Percentiles rank a stretch among this genome's conserved stretches.
Conservation (phyloP, 2,888 invertebrate species). For the Patella ulyssiponensis region DNA sequence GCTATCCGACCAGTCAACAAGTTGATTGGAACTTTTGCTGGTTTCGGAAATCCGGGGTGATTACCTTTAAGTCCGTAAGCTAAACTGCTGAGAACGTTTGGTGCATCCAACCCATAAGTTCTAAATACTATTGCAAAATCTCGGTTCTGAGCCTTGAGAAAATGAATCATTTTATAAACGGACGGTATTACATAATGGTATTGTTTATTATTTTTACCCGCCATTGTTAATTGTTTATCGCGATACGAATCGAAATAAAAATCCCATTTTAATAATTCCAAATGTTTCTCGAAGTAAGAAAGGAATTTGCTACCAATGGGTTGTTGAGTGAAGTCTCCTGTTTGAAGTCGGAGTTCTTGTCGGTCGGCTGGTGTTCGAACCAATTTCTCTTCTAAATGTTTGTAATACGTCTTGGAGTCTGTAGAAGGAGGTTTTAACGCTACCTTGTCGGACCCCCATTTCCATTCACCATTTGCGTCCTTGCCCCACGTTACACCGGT, state of each 20-base stretch:
- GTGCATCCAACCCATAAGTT: constrained; percentile 69
- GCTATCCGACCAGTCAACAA: constrained; percentile 52
- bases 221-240: constrained; percentile 54
- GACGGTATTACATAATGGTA: constrained; percentile 71
- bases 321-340: constrained; percentile 67
- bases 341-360: constrained; percentile 57
- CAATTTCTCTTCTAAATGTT: constrained; percentile 64
- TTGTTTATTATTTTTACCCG: constrained; percentile 54
- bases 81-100: constrained; percentile 62
- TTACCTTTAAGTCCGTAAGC: constrained; percentile 55
- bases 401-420: constrained; percentile 64
- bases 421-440: constrained; percentile 57
- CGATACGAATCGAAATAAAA: constrained; percentile 37
- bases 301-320: constrained; percentile 59
- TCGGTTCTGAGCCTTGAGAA: constrained; percentile 53
- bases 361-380: constrained; percentile 64
- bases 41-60: constrained; percentile 62
- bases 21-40: constrained; percentile 52
- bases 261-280: constrained; percentile 61
- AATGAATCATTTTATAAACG: constrained; percentile 63
- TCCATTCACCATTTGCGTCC: constrained; percentile 56
- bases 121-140: constrained; percentile 68
- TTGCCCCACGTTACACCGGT: constrained; percentile 71
- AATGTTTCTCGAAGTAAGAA: constrained; percentile 59
- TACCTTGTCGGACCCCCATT: constrained; percentile 62